A percentile compares a stretch with the other conserved stretches of the same genome.
Evolutionary conservation across 2,797 vertebrate genomes (phyloP).

Genomic region (Poecilia picta): DNA sequence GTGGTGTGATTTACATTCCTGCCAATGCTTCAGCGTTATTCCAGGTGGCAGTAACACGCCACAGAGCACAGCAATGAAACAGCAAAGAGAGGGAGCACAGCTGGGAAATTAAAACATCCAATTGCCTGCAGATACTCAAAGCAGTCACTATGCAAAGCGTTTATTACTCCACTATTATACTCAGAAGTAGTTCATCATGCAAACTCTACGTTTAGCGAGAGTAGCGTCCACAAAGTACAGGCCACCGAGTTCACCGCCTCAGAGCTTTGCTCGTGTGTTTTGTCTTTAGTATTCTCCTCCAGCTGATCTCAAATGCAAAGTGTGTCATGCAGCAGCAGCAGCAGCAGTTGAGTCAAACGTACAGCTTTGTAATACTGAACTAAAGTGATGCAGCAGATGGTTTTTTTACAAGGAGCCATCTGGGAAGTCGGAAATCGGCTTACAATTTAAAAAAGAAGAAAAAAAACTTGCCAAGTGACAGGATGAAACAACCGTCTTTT

Average conservation of each 20-base stretch:
- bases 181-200: conserved; percentile 11
- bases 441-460: conserved; percentile 2
- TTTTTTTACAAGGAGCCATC: conserved; percentile 17
- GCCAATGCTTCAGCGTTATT: not conserved
- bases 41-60: conserved; percentile 11
- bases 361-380: conserved; percentile 13
- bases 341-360: not conserved
- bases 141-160: conserved; percentile 8
- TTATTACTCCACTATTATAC: conserved; percentile 13
- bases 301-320: not conserved
- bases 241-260: not conserved
- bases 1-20: conserved; percentile 1
- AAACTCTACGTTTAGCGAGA: not conserved
- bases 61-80: conserved; percentile 4
- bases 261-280: not conserved
- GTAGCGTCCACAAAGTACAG: not conserved
- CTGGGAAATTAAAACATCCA: conserved; percentile 19
- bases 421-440: conserved; percentile 10
- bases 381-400: conserved; percentile 21
- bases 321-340: conserved; percentile 3
- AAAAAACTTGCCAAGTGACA: conserved; percentile 6
- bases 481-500: conserved; percentile 9
- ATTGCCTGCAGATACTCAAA: not conserved
- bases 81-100: conserved; percentile 8
- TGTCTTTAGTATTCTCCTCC: conserved; percentile 15